Conservation (phyloP, 2,113 vertebrate genomes). For the Anolis carolinensis region DNA sequence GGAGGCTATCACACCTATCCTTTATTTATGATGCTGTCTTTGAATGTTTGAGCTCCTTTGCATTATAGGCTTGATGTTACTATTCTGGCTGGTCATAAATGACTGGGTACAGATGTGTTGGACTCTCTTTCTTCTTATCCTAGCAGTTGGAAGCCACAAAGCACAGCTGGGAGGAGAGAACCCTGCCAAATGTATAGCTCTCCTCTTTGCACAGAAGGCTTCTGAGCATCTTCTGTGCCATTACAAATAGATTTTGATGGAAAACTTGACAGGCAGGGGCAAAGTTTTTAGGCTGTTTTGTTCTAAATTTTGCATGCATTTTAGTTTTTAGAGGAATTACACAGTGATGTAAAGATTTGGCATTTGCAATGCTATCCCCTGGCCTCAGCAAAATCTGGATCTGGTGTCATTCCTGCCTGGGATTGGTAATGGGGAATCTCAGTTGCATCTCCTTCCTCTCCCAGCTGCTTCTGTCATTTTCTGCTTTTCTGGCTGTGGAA, state of each 20-base stretch:
- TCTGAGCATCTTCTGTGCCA: not conserved
- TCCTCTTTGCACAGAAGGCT: not conserved
- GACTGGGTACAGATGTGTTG: not conserved
- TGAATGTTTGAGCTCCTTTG: not conserved
- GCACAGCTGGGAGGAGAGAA: not conserved
- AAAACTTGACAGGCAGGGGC: conserved; percentile 1
- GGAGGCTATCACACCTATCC: too few relatives aligned
- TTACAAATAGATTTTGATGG: conserved; percentile 37
- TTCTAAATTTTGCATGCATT: conserved; percentile 7
- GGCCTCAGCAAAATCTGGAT: conserved; percentile 7
- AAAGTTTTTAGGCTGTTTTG: conserved; percentile 6
- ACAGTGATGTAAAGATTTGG: not conserved
- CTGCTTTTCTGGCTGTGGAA: conserved; percentile 8
- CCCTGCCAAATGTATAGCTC: not conserved
- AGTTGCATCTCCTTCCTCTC: too few relatives aligned
- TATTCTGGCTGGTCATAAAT: not conserved
- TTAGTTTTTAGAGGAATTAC: not conserved
- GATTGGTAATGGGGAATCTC: not conserved
- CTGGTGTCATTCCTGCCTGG: not conserved
- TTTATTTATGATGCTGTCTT: not conserved
- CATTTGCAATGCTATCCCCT: conserved; percentile 1
- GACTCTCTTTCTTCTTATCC: conserved; percentile 1
- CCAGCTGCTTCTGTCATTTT: not conserved
- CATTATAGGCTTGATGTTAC: not conserved
- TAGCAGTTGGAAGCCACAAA: not conserved